Percentiles rank a stretch among this genome's conserved stretches.
phyloP scores from a whole-genome alignment of 1,140 invertebrate species.

The Pteromalus puparum region DNA sequence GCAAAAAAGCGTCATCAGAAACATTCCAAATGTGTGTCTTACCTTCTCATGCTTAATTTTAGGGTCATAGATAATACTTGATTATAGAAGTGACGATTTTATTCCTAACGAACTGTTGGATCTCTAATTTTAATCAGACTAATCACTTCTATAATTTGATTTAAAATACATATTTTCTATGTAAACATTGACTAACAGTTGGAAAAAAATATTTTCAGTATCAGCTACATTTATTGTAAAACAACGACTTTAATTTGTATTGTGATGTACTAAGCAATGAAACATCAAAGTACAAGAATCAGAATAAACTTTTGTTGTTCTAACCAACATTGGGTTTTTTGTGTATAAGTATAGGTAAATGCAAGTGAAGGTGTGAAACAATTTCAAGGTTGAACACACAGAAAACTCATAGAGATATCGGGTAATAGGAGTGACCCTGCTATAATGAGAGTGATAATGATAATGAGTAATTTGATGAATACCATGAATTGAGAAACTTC shows the following conservation, averaged over 20 bases:
- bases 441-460: constrained; percentile 11
- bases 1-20: constrained; percentile 47
- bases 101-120: not conserved
- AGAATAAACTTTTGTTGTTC: constrained; percentile 3
- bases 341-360: constrained; percentile 22
- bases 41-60: constrained; percentile 47
- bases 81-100: constrained; percentile 7
- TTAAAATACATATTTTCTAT: constrained; percentile 9
- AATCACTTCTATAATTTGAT: constrained; percentile 26
- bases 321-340: not conserved
- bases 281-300: constrained; percentile 15
- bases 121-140: not conserved
- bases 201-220: constrained; percentile 65
- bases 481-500: constrained; percentile 38
- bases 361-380: constrained; percentile 51
- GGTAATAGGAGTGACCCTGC: not conserved
- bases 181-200: constrained; percentile 29
- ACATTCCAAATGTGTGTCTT: constrained; percentile 41
- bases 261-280: constrained; percentile 37
- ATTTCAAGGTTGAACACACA: not conserved
- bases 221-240: constrained; percentile 56
- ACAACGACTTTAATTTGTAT: constrained; percentile 6
- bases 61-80: constrained; percentile 5
- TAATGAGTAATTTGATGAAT: constrained; percentile 38
- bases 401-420: not conserved